phyloP scores from a whole-genome alignment of 2,888 invertebrate genomes.

The Glaucopsyche alexis region DNA sequence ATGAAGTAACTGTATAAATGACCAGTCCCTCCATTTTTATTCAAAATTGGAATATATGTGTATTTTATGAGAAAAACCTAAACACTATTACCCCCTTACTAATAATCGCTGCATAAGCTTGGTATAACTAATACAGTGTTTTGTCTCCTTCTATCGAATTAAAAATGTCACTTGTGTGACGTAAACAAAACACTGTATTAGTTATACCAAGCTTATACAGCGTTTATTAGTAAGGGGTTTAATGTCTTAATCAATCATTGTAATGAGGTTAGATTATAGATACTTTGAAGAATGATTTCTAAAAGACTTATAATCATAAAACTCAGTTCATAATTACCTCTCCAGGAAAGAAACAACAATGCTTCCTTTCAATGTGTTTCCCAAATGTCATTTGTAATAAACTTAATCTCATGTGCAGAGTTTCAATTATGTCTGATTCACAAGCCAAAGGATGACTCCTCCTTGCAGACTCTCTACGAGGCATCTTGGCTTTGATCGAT shows the following conservation, averaged over 20 bases:
- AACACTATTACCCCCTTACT: no score
- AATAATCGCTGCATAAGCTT: no score
- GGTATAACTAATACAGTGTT: no score
- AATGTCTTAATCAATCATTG: neutral
- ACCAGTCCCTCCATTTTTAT: neutral
- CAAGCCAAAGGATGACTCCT: slow-evolving; percentile 94
- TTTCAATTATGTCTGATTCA: slow-evolving; percentile 96
- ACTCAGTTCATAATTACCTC: slow-evolving; percentile 79
- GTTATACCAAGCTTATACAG: no score
- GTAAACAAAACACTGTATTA: no score
- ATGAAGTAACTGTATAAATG: neutral
- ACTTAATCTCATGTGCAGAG: slow-evolving; percentile 94
- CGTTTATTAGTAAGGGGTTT: no score
- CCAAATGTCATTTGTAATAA: slow-evolving; percentile 96
- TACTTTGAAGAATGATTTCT: no score
- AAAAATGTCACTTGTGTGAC: no score
- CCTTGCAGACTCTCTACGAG: slow-evolving; percentile 93
- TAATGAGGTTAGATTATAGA: no score
- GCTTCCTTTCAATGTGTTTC: slow-evolving; percentile 95
- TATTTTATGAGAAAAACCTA: no score
- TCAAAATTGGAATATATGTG: neutral
- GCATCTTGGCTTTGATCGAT: slow-evolving; percentile 94
- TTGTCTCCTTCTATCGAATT: no score
- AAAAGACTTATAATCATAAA: neutral
- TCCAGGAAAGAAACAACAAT: slow-evolving; percentile 97